Base-by-base conservation (phyloP, 2,113 vertebrate genomes). In the Sapajus apella region DNA sequence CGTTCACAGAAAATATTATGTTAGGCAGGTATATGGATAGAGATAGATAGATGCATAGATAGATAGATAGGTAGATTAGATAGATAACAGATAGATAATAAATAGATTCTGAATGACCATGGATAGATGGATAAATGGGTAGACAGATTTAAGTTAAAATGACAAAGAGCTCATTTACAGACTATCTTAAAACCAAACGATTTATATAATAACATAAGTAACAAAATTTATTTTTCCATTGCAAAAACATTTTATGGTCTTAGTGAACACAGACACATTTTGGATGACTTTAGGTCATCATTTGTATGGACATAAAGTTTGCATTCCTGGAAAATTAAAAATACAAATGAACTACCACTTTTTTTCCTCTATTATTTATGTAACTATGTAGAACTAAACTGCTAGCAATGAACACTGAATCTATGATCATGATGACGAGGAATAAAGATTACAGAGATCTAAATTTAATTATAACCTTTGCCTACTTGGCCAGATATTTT, bases 81-180 rank as follows among this genome's bases (percentile, higher is more conserved):
- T 4, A 64, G 61, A 64, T 14, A 32, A 64, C 47, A n/a, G 50
- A 72, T 17, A 87, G 68, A 45, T 45, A 52, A 52, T 52, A 52
- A 52, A 52, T 52, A 52, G 21, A 61, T 68, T 32, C 35, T 68
- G 6, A 30, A 68, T 8, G 66, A 68, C 13, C 17, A 70, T 76
- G 13, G 75, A 77, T 47, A 50, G 30, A 50, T 50, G 25, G 16
- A 50, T 32, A 70, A 27, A 27, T 1, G 2, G 35, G 9, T 79
- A 86, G 35, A 13, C 58, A 86, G 25, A 68, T 58, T 76, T 47
- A 92, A 58, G 25, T 56, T 70, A 25, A 91, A 84, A 58, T 84
- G n/a, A 77, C 13, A 81, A 85, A 14, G 86, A 96, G 11, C 16
- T 90, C 37, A 81, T 96, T 80, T 96, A 11, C 3, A 94, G 45